Conservation (phyloP, 2,113 vertebrate species). For the Megaceryle torquata region DNA sequence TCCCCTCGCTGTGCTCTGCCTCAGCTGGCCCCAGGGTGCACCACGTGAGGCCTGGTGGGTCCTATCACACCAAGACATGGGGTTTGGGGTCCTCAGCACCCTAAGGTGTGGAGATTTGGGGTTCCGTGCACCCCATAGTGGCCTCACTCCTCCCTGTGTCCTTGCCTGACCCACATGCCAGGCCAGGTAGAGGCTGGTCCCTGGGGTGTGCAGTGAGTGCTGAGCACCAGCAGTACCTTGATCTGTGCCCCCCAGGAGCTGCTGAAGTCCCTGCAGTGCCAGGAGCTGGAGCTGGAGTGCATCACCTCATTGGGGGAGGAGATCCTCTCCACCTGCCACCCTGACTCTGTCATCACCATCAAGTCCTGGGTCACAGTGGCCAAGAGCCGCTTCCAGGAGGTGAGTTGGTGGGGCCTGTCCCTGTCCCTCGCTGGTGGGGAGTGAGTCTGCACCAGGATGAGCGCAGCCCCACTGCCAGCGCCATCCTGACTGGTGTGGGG, state of each 20-base stretch:
- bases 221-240: fast-evolving
- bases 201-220: background rate
- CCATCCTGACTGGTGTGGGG: background rate
- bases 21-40: no score
- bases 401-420: background rate
- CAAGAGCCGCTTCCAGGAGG: constrained; percentile 87
- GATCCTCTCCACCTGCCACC: constrained; percentile 83
- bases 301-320: constrained; percentile 81
- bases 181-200: background rate
- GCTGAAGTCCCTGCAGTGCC: constrained; percentile 71
- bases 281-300: constrained; percentile 77
- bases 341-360: constrained; percentile 82
- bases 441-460: background rate
- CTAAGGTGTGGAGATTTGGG: background rate
- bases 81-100: background rate
- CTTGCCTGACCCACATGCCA: fast-evolving
- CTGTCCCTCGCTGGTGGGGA: fast-evolving
- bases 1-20: fast-evolving
- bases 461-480: fast-evolving
- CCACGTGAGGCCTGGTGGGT: fast-evolving
- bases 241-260: constrained; percentile 69
- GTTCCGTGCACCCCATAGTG: background rate
- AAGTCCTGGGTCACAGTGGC: constrained; percentile 86
- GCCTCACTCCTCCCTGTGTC: background rate
- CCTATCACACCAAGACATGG: fast-evolving